Base-by-base conservation (phyloP, 2,797 vertebrate species). In the Aldrovandia affinis region DNA sequence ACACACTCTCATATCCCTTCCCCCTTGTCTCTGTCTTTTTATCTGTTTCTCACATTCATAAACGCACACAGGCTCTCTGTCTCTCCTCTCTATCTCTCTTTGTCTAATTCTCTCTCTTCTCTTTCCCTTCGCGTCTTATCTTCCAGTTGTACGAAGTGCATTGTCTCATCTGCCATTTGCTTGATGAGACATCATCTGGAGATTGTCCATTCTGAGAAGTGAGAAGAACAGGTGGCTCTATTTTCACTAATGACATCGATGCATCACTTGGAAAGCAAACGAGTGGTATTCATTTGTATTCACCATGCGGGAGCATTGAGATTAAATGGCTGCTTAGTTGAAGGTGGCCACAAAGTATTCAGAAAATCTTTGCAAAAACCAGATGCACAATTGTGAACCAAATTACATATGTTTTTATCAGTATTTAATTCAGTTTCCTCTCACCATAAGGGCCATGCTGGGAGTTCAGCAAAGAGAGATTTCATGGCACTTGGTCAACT, bases 171-270 rank as follows among this genome's bases (percentile, higher is more conserved):
- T 57, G 52, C 18, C 50, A 22, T 52, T 55, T 80, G 52, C 54
- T 39, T 52, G 54, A 52, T 36, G 50, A 80, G 30, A 36, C 78
- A 25, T 80, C 54, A 33, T 57, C 50, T 54, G 18, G 50, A 57
- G 28, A 33, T 33, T 30, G 54, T 36, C 30, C 78, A 59, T 80
- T 39, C 78, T 39, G 52, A 50, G 52, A 50, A 36, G n/a, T 52
- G 33, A 28, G 78, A 55, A 80, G 50, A 80, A 80, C 22, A 57
- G 25, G 50, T n/a, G 30, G 52, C 22, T 57, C 57, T 52, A 80
- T 80, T 80, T 79, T 80, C 78, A 36, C 25, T 33, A 57, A 80
- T 80, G 33, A 57, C 50, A 36, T 20, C 55, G 22, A 63, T 63
- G 3, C 80, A 81, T 81, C 80, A 63, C 57, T 44, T 33, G 22